A percentile compares a stretch with the other conserved stretches of the same genome.
Evolutionary conservation across 1,140 invertebrate species (phyloP).

Genomic region (Melitaea cinxia): DNA sequence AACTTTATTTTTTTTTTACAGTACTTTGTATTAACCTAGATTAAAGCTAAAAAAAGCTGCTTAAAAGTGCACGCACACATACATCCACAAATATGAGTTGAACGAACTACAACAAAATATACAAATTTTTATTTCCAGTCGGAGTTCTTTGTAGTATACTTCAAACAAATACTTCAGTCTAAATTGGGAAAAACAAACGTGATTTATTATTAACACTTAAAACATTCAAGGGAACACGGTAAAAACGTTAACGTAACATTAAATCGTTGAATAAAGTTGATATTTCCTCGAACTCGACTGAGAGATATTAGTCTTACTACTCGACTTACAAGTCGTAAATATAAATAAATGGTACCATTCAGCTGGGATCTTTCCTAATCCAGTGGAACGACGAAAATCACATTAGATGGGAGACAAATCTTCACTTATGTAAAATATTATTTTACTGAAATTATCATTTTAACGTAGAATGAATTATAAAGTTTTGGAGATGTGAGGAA

Average conservation of each 20-base stretch:
- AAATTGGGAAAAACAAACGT: no score
- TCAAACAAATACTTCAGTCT: no score
- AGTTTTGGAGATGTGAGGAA: no score
- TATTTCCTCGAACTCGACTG: conserved; percentile 18
- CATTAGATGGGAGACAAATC: conserved; percentile 26
- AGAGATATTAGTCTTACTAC: no score
- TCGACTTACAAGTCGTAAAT: conserved; percentile 34
- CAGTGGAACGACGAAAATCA: conserved; percentile 27
- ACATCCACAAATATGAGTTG: no score
- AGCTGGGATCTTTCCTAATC: conserved; percentile 29
- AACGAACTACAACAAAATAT: no score
- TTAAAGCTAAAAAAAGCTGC: no score
- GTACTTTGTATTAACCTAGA: no score
- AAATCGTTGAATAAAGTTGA: conserved; percentile 28
- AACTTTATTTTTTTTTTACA: no score
- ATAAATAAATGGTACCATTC: conserved; percentile 38
- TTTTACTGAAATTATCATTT: conserved; percentile 9
- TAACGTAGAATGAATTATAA: neutral
- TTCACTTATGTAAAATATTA: conserved; percentile 35
- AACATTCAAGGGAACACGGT: conserved; percentile 9
- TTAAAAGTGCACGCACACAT: no score
- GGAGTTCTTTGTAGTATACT: no score
- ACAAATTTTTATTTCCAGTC: no score
- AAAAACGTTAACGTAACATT: conserved; percentile 17
- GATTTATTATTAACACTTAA: neutral